Base-by-base conservation (phyloP, 1,140 invertebrate genomes). In the Halyomorpha halys region DNA sequence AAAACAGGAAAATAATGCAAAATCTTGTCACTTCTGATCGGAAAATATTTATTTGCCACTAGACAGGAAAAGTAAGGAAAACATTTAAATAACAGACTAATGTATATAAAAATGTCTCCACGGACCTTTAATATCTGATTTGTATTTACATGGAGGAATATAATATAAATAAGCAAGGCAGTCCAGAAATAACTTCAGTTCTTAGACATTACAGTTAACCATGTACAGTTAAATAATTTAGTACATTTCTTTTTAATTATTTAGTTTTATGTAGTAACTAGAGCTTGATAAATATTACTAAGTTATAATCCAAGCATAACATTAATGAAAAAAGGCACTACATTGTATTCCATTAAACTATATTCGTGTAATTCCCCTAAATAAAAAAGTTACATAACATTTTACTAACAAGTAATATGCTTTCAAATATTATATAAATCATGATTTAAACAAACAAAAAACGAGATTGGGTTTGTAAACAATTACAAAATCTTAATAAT, bases 261-360 rank as follows among this genome's bases (percentile, higher is more conserved):
- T 39, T 39, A 39, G 34, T 39, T 39, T 30, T 39, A 39, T 9
- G 34, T 39, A 39, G 11, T 39, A 6, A 39, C 34, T 39, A 39
- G 34, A 39, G 34, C 13, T 39, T 39, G 6, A 39, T 39, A 39
- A 39, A 39, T 13, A 39, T 39, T 39, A 39, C 34, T 39, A 39
- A 39, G n/a, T 19, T 49, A 14, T 49, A 19, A 21, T 49, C 6
- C 47, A 49, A 49, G 47, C 47, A 49, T 49, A 49, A 49, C 21
- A 49, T 19, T 49, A 49, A 19, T 49, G 47, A 49, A 21, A 49
- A 49, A 49, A 49, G 47, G 47, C 47, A 49, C 47, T 49, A 49
- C 47, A 49, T 21, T 39, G 34, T 39, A 39, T 39, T 39, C 34
- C 34, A 19, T 49, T 49, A 49, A 49, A 49, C 47, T 49, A 49